A percentile compares a stretch with the other conserved stretches of the same genome.
These are phyloP conservation scores for Neodon shergylaensis DNA, from an alignment of 2,113 vertebrate species.

Conservation along the genomic window DNA sequence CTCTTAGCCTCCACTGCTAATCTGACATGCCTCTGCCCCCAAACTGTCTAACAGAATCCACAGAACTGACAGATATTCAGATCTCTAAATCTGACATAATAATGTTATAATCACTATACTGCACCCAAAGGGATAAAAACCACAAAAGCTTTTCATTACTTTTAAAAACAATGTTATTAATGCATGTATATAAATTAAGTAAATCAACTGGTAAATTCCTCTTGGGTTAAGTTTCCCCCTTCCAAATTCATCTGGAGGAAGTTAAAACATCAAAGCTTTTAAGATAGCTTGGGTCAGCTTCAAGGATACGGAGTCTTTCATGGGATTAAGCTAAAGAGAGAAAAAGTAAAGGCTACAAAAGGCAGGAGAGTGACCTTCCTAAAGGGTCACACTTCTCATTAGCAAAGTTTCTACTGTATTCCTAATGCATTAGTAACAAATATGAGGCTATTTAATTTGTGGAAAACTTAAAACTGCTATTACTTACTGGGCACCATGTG, in stretches of 20 bases:
- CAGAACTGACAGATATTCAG: neutral
- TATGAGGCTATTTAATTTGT: neutral
- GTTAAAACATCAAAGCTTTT: slow-evolving; percentile 37
- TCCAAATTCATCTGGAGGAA: slow-evolving; percentile 25
- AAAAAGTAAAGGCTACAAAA: neutral
- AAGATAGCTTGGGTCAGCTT: slow-evolving; percentile 21
- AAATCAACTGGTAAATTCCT: slow-evolving; percentile 40
- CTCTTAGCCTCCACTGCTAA: neutral
- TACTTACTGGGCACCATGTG: neutral
- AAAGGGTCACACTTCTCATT: neutral
- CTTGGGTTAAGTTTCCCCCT: neutral
- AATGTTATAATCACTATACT: slow-evolving; percentile 14
- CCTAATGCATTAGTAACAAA: slow-evolving; percentile 34
- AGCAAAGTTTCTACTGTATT: slow-evolving; percentile 21
- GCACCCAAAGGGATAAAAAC: slow-evolving; percentile 26
- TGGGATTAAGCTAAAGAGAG: slow-evolving; percentile 37
- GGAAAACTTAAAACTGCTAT: neutral
- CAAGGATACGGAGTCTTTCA: neutral
- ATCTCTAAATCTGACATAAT: slow-evolving; percentile 23
- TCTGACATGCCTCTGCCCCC: neutral
- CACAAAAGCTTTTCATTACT: slow-evolving; percentile 44
- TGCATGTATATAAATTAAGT: slow-evolving; percentile 7
- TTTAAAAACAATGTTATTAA: slow-evolving; percentile 54
- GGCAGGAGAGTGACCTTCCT: neutral
- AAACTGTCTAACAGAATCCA: neutral